Evolutionary conservation across 2,113 vertebrate genomes (phyloP).

Genomic region (Arizona elegans): DNA sequence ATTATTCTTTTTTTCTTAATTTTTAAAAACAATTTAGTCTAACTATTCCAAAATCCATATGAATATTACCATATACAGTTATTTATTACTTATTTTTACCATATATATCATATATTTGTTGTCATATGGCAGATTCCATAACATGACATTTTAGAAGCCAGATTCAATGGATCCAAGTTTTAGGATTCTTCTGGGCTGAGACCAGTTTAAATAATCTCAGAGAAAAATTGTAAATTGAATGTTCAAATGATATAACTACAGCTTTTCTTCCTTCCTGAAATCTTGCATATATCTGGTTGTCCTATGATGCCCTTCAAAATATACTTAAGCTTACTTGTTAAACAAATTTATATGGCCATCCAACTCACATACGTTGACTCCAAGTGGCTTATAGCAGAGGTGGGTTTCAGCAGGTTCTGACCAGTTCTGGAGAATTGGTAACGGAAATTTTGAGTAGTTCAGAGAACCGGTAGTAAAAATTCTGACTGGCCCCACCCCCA

Average conservation of each 20-base stretch:
- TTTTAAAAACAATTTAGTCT: neutral
- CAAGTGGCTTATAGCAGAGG: too few species aligned
- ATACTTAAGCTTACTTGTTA: neutral
- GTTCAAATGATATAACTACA: neutral
- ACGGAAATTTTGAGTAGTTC: too few species aligned
- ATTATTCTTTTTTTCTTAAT: neutral
- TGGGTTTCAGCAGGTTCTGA: too few species aligned
- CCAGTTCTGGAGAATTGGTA: too few species aligned
- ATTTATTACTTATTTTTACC: neutral
- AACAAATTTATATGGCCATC: too few species aligned
- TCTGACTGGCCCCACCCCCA: too few species aligned
- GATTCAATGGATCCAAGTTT: neutral
- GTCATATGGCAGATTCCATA: neutral
- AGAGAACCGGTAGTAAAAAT: too few species aligned
- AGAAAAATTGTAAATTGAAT: neutral
- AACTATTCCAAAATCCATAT: neutral
- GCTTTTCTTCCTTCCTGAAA: neutral
- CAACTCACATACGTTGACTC: too few species aligned
- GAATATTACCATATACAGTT: neutral
- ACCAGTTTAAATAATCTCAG: neutral
- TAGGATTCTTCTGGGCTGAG: neutral
- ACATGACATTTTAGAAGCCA: neutral
- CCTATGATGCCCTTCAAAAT: neutral
- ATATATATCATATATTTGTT: neutral
- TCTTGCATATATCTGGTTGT: neutral